Evolutionary conservation across 2,888 invertebrate species (phyloP), one percentile per base, ranked within the genome.

Genomic region (Pammene fasciana): DNA sequence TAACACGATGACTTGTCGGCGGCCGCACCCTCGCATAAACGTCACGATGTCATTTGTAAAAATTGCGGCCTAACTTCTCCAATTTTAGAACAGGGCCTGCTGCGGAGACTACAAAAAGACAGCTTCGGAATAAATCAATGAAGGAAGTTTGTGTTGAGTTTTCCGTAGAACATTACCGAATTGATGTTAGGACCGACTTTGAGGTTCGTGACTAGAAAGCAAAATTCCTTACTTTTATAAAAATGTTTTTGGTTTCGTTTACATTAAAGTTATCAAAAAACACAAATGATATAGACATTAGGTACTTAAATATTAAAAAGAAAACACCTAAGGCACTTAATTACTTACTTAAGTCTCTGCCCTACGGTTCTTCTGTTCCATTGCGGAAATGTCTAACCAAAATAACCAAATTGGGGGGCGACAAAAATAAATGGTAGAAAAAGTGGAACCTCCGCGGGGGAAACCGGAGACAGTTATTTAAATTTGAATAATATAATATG

Each of bases 401-500:
- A 89, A 88, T 87, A 90, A 86, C 83, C 85, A 86, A 90, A 90
- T 89, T 89, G 79, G 83, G 82, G 89, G 88, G 89, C 86, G 89
- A 84, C 84, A 86, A 87, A 89, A 92, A 89, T 87, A 90, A 89
- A 87, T 83, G 84, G 83, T 82, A 85, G 80, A 84, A 86, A 86
- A 86, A 87, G 84, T 85, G 84, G 86, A 83, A 88, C 86, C 85
- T 85, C 81, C 80, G 82, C 83, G 79, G 86, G 91, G 92, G 92
- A 89, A 90, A 91, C 89, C 86, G 89, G 90, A 93, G 93, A 93
- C 93, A 93, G 93, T 93, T 93, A 93, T 93, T 93, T 93, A 93
- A 93, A 93, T 93, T 93, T 93, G 91, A 93, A 93, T 93, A 93
- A 93, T 92, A 93, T 93, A 92, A 93, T 92, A 93, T 91, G 92